Percentiles rank a stretch among this genome's conserved stretches.
These are phyloP conservation scores for Ephialtes manifestator DNA, from an alignment of 2,888 invertebrate genomes.

Conservation along the genomic window DNA sequence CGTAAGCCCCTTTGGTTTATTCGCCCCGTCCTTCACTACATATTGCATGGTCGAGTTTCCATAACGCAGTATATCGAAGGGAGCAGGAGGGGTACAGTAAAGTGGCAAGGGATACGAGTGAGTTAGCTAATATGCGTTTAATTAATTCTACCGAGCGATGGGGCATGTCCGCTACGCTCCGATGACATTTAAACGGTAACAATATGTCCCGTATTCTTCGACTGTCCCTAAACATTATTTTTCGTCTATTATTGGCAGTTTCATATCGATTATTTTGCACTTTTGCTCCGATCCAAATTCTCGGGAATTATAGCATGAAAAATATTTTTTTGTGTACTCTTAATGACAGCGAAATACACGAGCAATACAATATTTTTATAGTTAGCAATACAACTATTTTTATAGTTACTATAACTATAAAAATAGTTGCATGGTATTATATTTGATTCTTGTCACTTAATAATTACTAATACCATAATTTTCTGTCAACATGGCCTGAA, in stretches of 20 bases:
- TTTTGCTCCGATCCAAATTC: neutral
- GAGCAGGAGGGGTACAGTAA: slow-evolving; percentile 55
- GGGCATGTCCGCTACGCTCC: slow-evolving; percentile 70
- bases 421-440: no score
- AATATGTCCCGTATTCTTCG: slow-evolving; percentile 69
- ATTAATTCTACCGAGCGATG: slow-evolving; percentile 80
- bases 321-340: neutral
- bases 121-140: slow-evolving; percentile 84
- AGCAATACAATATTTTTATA: neutral
- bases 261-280: neutral
- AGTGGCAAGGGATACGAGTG: slow-evolving; percentile 77
- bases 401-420: no score
- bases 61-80: slow-evolving; percentile 57
- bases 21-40: slow-evolving; percentile 25
- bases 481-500: neutral
- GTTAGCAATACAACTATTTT: no score
- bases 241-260: neutral
- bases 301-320: neutral
- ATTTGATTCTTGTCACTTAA: no score
- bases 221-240: slow-evolving; percentile 3
- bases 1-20: slow-evolving; percentile 37
- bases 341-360: neutral
- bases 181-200: slow-evolving; percentile 54
- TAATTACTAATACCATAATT: no score
- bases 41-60: slow-evolving; percentile 40